Conservation (phyloP, 2,888 invertebrate species). For the Caenorhabditis uteleia region DNA sequence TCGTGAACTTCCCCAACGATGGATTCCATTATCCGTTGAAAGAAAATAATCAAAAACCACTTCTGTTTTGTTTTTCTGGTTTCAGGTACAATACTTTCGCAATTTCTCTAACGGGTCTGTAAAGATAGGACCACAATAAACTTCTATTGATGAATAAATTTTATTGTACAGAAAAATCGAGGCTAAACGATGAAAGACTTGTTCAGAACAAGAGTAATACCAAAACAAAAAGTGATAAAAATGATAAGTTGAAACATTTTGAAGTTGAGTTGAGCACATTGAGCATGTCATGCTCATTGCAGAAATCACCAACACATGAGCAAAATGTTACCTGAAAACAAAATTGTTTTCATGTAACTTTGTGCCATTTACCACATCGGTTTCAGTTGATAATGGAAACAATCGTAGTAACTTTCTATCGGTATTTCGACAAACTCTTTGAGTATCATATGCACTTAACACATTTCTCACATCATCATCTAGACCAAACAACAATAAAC, state of each 20-base stretch:
- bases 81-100: no score
- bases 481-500: conserved; percentile 58
- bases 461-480: conserved; percentile 59
- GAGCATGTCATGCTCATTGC: conserved; percentile 60
- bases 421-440: conserved; percentile 49
- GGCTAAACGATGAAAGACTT: no score
- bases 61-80: no score
- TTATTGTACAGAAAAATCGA: no score
- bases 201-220: no score
- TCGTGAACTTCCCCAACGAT: conserved; percentile 43
- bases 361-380: conserved; percentile 47
- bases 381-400: conserved; percentile 47
- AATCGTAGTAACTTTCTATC: conserved; percentile 57
- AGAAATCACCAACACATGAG: conserved; percentile 57
- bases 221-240: no score
- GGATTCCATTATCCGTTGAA: conserved; percentile 43
- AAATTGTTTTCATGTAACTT: neutral
- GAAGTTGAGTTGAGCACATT: neutral
- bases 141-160: no score
- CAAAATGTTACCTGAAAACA: conserved; percentile 60
- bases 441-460: conserved; percentile 12
- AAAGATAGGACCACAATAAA: no score
- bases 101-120: no score
- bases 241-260: neutral
- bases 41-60: conserved; percentile 21